phyloP scores from a whole-genome alignment of 2,888 invertebrate species.

The Lepidocyrtinus sp. region DNA sequence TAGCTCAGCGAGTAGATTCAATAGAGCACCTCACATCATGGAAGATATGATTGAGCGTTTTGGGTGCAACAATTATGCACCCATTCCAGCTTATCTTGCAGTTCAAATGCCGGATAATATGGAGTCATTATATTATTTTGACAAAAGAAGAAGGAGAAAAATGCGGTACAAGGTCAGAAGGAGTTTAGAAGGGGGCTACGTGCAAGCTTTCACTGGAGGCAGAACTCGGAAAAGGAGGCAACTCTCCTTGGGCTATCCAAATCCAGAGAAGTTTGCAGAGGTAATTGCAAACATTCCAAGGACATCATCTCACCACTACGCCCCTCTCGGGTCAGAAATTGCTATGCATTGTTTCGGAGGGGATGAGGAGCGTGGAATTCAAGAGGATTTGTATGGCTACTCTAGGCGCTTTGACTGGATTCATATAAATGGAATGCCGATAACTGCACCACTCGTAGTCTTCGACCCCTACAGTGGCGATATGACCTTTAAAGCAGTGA shows the following conservation, averaged over 20 bases:
- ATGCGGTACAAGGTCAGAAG: background rate
- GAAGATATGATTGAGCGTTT: background rate
- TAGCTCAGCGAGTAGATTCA: background rate
- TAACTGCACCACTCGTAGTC: conserved; percentile 12
- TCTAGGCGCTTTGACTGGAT: conserved; percentile 14
- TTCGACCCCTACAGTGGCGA: conserved; percentile 2
- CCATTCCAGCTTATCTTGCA: background rate
- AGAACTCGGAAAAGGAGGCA: background rate
- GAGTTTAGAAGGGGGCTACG: background rate
- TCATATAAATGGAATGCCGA: conserved; percentile 23
- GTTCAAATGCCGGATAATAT: background rate
- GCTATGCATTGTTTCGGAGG: background rate
- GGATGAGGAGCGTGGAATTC: background rate
- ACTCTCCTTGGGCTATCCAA: background rate
- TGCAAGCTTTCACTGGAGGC: background rate
- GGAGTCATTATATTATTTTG: background rate
- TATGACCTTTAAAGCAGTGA: background rate
- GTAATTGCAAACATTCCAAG: background rate
- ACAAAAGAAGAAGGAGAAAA: background rate
- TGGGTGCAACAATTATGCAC: background rate
- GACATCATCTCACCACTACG: conserved; percentile 3
- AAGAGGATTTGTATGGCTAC: conserved; percentile 8
- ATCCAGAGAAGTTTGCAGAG: background rate
- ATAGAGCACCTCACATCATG: background rate
- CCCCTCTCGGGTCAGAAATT: background rate